Base-by-base conservation (phyloP, 2,113 vertebrate genomes). In the Ascaphus truei region DNA sequence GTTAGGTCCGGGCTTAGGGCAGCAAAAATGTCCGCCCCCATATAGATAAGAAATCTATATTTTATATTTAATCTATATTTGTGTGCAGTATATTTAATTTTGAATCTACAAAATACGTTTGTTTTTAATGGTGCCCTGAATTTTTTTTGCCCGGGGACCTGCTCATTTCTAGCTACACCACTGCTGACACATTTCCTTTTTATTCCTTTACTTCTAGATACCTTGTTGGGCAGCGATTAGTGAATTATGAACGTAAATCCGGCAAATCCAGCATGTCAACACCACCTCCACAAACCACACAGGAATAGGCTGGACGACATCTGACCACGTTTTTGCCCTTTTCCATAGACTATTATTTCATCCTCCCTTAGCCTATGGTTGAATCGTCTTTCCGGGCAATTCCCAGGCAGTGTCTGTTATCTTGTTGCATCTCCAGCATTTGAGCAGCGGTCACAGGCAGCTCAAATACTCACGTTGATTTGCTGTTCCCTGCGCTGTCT, bases 171-270 rank as follows among this genome's bases (percentile, higher is more conserved):
- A n/a, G n/a, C n/a, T n/a, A n/a, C n/a, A n/a, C n/a, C n/a, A 41
- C 37, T 5, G 13, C 37, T 41, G 37, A n/a, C 16, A 39, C n/a
- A 39, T 13, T 1, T 59, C 6, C 18, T 72, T 11, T 59, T 4
- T 77, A 26, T 76, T 45, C 41, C 73, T 79, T 6, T 73, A 37
- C 73, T 77, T 50, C 36, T 82, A 99, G 97, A 80, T 99, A 99
- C 86, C 92, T 99, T 76, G 97, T 99, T 60, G 97, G 97, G 47
- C 97, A 99, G 64, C 92, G 96, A 74, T 95, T 99, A 48, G 97
- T 99, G 79, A 99, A 99, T 88, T 99, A 99, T 0, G 96, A 99
- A 77, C 90, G 95, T 2, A 98, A 98, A 78, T 84, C 93, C 55
- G 93, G 90, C 73, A 94, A 94, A 91, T 80, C 88, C 47, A 92